These are phyloP conservation scores for Irena cyanogastra DNA, from an alignment of 2,113 vertebrate species.

Conservation along the genomic window DNA sequence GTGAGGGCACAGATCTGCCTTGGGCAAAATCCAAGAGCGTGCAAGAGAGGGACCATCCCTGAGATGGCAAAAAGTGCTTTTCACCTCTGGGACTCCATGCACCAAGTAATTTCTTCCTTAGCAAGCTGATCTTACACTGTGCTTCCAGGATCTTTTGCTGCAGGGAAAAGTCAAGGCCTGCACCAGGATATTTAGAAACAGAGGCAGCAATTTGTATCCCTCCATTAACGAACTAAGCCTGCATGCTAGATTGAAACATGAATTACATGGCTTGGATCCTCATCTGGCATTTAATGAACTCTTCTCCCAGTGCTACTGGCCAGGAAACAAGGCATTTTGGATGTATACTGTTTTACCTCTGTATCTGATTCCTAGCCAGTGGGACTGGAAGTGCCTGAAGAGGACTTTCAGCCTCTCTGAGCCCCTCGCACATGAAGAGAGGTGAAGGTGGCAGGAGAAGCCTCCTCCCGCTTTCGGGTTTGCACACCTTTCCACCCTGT, in stretches of 20 bases:
- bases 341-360: background rate
- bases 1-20: background rate
- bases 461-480: background rate
- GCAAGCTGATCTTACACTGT: accelerated
- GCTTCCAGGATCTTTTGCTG: background rate
- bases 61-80: background rate
- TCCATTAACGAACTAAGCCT: accelerated
- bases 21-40: background rate
- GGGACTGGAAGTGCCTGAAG: background rate
- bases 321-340: background rate
- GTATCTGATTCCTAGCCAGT: accelerated
- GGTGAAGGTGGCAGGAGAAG: background rate
- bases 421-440: background rate
- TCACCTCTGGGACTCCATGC: background rate
- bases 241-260: background rate
- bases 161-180: background rate
- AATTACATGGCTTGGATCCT: background rate
- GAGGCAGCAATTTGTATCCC: background rate
- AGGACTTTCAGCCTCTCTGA: background rate
- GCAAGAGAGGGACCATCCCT: background rate
- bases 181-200: background rate
- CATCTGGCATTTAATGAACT: background rate
- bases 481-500: background rate
- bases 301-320: background rate
- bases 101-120: background rate